Conservation (phyloP, 37 sponge, comb jelly and placozoan genomes). For the Hexactinellida sp. region DNA sequence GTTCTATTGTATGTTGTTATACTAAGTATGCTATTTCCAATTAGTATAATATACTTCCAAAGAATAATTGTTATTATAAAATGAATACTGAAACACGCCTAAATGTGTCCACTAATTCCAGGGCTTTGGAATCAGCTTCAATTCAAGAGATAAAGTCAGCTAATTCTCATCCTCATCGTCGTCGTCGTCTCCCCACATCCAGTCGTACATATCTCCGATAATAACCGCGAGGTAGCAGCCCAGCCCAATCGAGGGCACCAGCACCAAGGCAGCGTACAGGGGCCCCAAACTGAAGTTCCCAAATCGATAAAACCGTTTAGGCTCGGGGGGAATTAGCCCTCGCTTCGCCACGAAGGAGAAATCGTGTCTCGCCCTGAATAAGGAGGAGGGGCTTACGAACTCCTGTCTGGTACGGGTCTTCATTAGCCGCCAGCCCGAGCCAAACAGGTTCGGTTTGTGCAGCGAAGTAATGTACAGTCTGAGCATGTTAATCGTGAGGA, state of each 20-base stretch:
- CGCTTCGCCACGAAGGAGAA: neutral
- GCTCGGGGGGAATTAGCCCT: neutral
- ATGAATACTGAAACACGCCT: too few species aligned
- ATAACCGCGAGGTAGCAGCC: neutral
- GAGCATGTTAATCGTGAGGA: neutral
- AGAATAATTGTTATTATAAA: too few species aligned
- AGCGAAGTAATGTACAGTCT: neutral
- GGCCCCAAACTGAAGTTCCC: neutral
- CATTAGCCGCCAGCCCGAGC: neutral
- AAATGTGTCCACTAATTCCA: too few species aligned
- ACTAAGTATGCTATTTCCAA: too few species aligned
- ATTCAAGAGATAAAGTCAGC: too few species aligned
- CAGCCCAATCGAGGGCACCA: neutral
- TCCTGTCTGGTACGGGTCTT: neutral
- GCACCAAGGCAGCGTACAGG: neutral
- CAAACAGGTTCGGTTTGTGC: neutral
- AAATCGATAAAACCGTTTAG: neutral
- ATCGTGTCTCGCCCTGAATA: neutral
- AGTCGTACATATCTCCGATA: neutral
- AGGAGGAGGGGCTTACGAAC: neutral
- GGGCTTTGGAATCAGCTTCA: too few species aligned
- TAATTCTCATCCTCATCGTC: neutral
- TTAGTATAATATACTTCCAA: too few species aligned
- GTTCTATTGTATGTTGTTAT: too few species aligned
- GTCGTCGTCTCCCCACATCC: conserved; percentile 12